Conservation (phyloP, 2,888 invertebrate species). For the Rhorus exstirpatorius region DNA sequence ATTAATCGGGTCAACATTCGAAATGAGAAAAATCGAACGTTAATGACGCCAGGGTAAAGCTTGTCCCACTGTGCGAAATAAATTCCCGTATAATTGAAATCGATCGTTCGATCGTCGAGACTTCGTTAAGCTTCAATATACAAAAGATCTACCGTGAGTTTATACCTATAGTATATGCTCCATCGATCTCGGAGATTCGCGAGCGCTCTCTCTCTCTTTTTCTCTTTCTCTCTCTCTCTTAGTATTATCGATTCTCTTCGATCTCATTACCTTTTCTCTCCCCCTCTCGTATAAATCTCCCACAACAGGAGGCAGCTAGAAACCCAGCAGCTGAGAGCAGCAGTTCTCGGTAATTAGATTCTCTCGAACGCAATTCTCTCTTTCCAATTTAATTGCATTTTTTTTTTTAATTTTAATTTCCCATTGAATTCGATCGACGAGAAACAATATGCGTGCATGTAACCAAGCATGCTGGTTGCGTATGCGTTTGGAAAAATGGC, state of each 20-base stretch:
- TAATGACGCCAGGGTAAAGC: constrained; percentile 7
- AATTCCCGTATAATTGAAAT: constrained; percentile 23
- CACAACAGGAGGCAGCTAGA: neutral
- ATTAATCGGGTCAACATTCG: constrained; percentile 1
- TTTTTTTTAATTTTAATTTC: constrained; percentile 10
- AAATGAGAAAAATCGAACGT: neutral
- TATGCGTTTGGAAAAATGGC: constrained; percentile 12
- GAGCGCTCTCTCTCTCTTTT: neutral
- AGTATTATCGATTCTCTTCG: constrained; percentile 31
- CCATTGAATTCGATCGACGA: constrained; percentile 1
- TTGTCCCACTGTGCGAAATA: constrained; percentile 16
- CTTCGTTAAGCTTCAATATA: neutral
- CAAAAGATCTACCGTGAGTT: neutral
- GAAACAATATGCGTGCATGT: constrained; percentile 12
- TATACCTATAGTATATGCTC: neutral
- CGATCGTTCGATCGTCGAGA: constrained; percentile 22
- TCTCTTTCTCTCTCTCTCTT: neutral
- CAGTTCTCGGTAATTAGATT: constrained; percentile 33
- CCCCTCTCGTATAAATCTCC: constrained; percentile 6
- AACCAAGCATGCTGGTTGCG: constrained; percentile 1
- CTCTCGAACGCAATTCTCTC: constrained; percentile 24
- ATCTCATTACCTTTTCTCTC: constrained; percentile 11
- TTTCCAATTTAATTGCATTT: constrained; percentile 17
- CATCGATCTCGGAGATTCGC: constrained; percentile 24
- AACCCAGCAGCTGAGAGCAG: neutral